phyloP scores from a whole-genome alignment of 2,797 vertebrate genomes.

The Falco naumanni region DNA sequence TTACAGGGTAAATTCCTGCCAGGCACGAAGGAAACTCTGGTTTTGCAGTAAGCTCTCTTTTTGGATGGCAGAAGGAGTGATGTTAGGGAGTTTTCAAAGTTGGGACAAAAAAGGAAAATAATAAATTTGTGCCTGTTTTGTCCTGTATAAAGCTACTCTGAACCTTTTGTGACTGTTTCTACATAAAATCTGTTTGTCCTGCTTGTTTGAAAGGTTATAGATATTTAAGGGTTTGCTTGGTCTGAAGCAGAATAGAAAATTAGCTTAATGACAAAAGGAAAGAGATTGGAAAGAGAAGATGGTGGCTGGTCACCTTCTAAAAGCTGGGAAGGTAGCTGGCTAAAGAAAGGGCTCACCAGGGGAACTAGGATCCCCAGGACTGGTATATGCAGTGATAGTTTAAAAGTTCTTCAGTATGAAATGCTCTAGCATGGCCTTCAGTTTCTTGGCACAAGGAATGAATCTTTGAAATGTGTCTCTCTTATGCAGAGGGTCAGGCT shows the following conservation, averaged over 20 bases:
- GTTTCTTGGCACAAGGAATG: neutral
- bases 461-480: slow-evolving; percentile 9
- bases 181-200: neutral
- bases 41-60: neutral
- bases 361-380: neutral
- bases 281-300: neutral
- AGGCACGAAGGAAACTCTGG: neutral
- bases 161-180: neutral
- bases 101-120: neutral
- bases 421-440: neutral
- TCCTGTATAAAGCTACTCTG: neutral
- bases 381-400: neutral
- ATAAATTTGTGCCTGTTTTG: neutral
- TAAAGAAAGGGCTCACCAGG: neutral
- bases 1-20: neutral
- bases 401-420: neutral
- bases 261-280: neutral
- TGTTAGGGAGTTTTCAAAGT: neutral
- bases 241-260: neutral
- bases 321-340: neutral
- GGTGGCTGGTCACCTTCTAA: neutral
- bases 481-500: neutral
- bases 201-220: neutral
- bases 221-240: neutral
- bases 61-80: fast-evolving